Evolutionary conservation across 1,140 invertebrate genomes (phyloP), one percentile per base, ranked within the genome.

Genomic region (Dolichoris vasculosae): DNA sequence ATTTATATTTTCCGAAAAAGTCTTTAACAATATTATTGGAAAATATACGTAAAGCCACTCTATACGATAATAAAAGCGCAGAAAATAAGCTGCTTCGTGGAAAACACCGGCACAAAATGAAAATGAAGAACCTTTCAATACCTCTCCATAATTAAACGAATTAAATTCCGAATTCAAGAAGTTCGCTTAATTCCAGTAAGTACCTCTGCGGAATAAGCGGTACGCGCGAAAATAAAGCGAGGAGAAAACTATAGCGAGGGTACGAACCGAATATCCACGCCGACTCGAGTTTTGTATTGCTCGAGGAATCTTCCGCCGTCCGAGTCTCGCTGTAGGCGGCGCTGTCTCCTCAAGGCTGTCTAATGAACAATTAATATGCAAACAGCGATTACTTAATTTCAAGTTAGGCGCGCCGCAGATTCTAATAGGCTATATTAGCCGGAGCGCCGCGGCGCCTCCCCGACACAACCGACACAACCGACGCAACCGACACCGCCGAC

Each of bases 281-380:
- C 38, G 11, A 26, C 38, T n/a, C 48, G 35, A 83, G 82, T 83
- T 83, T 83, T 83, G 59, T 77, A 75, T 75, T 51, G 59, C 73
- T 32, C 2, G 26, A 46, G 43, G 30, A 46, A 77, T 77, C 71
- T 76, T 43, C 73, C 15, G n/a, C 38, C 48, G 71, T 77, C 73
- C 55, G 59, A 67, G 55, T 43, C 51, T 63, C 35, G 38, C 40
- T 38, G 69, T 38, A 13, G 38, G 35, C 35, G 17, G 73, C 43
- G 73, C 35, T 30, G 26, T 48, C 40, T 30, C n/a, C 40, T 73
- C 38, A 4, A 23, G 20, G 9, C 69, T 30, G 43, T 86, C 89
- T 91, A 92, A 92, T 91, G 90, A 91, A 91, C 92, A 91, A 93
- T 92, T 92, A 93, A 92, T 92, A 92, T 92, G 91, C 92, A 92